These are phyloP conservation scores for Calliphora vomitoria DNA, from an alignment of 2,888 invertebrate species.

Conservation along the genomic window DNA sequence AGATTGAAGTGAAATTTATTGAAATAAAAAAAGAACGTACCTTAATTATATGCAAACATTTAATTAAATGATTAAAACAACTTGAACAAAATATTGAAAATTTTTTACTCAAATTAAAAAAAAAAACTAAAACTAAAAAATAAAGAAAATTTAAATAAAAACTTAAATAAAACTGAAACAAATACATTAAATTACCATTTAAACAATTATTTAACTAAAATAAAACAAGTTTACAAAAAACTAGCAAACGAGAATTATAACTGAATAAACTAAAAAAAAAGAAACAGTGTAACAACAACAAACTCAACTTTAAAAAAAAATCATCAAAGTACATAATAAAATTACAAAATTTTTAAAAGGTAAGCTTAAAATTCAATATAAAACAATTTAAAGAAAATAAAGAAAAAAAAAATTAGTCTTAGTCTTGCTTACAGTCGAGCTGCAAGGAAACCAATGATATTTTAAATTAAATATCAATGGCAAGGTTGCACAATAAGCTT, in stretches of 20 bases:
- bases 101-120: neutral
- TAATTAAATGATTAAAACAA: neutral
- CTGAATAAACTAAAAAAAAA: neutral
- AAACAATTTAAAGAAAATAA: too few relatives aligned
- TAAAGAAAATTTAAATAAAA: neutral
- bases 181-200: neutral
- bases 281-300: neutral
- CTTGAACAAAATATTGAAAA: neutral
- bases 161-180: neutral
- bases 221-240: neutral
- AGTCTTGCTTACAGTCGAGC: too few relatives aligned
- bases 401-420: too few relatives aligned
- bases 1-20: slow-evolving; percentile 30
- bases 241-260: neutral
- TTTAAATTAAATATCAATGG: too few relatives aligned
- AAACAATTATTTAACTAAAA: neutral
- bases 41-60: slow-evolving; percentile 12
- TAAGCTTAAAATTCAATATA: too few relatives aligned
- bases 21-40: slow-evolving; percentile 41
- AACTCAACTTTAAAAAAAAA: neutral
- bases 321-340: neutral
- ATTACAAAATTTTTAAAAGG: too few relatives aligned
- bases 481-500: too few relatives aligned
- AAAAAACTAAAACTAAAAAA: neutral
- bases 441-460: too few relatives aligned